Percentiles rank a stretch among this genome's conserved stretches.
These are phyloP conservation scores for Pollenia amentaria DNA, from an alignment of 2,888 invertebrate species.

Conservation along the genomic window DNA sequence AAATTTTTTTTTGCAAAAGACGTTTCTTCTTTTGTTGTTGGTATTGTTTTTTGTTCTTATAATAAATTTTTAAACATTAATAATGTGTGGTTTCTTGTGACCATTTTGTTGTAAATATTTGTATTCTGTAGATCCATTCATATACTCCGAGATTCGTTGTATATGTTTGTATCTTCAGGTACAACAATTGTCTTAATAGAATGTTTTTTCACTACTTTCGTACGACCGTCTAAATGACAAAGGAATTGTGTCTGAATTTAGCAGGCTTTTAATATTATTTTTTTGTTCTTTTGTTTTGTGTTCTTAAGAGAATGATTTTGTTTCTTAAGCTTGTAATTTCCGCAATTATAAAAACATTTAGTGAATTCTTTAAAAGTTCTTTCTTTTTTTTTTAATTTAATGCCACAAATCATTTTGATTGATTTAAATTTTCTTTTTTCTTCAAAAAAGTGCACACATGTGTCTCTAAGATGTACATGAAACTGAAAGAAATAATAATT, in stretches of 20 bases:
- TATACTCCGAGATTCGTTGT: background rate
- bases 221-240: conserved; percentile 45
- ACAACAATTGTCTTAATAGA: conserved; percentile 34
- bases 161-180: background rate
- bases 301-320: conserved; percentile 27
- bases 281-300: conserved; percentile 25
- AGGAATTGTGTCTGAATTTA: conserved; percentile 56
- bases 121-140: background rate
- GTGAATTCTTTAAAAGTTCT: conserved; percentile 71
- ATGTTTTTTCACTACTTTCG: conserved; percentile 22
- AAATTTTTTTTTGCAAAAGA: conserved; percentile 68
- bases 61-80: conserved; percentile 77
- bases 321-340: conserved; percentile 79
- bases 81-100: conserved; percentile 74
- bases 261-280: conserved; percentile 37
- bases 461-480: background rate
- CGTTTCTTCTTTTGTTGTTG: conserved; percentile 42
- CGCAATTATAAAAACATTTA: conserved; percentile 84
- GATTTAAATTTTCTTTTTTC: conserved; percentile 31
- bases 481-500: background rate
- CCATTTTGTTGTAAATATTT: conserved; percentile 33
- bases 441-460: background rate
- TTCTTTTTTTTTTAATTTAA: background rate
- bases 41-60: conserved; percentile 26
- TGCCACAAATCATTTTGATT: conserved; percentile 46